Evolutionary conservation across 1,140 invertebrate genomes (phyloP), one percentile per base, ranked within the genome.

Genomic region (Cheumatopsyche charites): DNA sequence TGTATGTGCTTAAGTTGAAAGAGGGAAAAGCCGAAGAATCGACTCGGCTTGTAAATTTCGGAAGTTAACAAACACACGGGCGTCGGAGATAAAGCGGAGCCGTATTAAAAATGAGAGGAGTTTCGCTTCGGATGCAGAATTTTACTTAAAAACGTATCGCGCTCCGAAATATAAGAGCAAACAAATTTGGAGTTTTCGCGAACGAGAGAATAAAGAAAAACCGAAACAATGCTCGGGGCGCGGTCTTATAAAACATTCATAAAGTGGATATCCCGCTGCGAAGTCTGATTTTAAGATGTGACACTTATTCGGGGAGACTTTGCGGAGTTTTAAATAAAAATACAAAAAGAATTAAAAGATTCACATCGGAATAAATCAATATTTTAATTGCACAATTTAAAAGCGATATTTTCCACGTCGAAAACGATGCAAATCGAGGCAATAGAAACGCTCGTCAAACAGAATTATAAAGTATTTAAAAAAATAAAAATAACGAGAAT

Each of bases 221-320:
- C 12, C 23, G 43, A 67, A 49, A 67, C 65, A 67, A 67, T 67
- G 41, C 63, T 36, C 6, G 23, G 6, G 41, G 63, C 63, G 43
- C 11, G 19, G 41, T 43, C 65, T 67, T 29, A 67, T 67, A 23
- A 67, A 67, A 67, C 49, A 67, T 67, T 67, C 65, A 67, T 67
- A 67, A 67, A 52, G 65, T 11, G 1, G 45, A 67, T 49, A 67
- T 67, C 65, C 65, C 65, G 3, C n/a, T n/a, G n/a, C 43, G 25
- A 67, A 67, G 65, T 43, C 65, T 67, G 65, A 49, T 67, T 41
- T 52, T 43, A 23, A 67, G 45, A 67, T 19, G 65, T n/a, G 65
- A 67, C 49, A 67, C 65, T 67, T 67, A 67, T 41, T 67, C 49
- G 36, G 62, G n/a, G 62, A 47, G 65, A 41, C 17, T 45, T 26